Conservation (phyloP, 37 sponge, comb jelly and placozoan genomes). For the Agelas oroides region DNA sequence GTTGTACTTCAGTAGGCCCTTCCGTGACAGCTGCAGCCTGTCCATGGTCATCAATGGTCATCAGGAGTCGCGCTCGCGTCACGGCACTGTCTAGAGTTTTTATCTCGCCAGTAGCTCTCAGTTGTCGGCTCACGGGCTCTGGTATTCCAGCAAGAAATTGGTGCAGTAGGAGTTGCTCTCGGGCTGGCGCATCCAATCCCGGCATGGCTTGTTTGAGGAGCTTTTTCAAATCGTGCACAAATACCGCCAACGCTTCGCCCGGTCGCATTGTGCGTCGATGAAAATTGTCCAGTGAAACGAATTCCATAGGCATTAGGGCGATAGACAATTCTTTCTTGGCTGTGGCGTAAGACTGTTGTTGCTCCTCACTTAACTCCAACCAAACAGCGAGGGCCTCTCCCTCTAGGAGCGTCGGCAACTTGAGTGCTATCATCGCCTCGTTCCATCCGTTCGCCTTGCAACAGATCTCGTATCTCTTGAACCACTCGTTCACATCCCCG, state of each 20-base stretch:
- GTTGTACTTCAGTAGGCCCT: background rate
- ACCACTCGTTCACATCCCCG: conserved; percentile 36
- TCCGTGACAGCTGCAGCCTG: conserved; percentile 8
- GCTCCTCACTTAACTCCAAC: conserved; percentile 36
- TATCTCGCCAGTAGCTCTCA: conserved; percentile 39
- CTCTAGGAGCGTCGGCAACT: conserved; percentile 51
- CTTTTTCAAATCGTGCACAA: conserved; percentile 49
- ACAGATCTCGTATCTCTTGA: conserved; percentile 48
- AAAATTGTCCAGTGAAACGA: conserved; percentile 42
- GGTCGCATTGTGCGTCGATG: conserved; percentile 40
- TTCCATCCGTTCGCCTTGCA: conserved; percentile 43
- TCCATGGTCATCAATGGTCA: conserved; percentile 8
- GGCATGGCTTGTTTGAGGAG: conserved; percentile 70
- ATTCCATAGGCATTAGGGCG: conserved; percentile 6
- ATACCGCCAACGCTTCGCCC: conserved; percentile 52
- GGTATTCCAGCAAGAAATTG: conserved; percentile 61
- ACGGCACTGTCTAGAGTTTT: conserved; percentile 14
- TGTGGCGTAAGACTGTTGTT: conserved; percentile 7
- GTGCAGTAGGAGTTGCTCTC: conserved; percentile 52
- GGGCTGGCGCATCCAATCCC: conserved; percentile 30
- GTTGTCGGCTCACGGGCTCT: conserved; percentile 14
- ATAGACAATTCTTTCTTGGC: conserved; percentile 1
- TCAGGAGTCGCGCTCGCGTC: conserved; percentile 30
- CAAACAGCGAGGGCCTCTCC: conserved; percentile 61
- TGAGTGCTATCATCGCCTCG: conserved; percentile 21